Conservation (phyloP, 2,797 vertebrate species). For the Smutsia gigantea region DNA sequence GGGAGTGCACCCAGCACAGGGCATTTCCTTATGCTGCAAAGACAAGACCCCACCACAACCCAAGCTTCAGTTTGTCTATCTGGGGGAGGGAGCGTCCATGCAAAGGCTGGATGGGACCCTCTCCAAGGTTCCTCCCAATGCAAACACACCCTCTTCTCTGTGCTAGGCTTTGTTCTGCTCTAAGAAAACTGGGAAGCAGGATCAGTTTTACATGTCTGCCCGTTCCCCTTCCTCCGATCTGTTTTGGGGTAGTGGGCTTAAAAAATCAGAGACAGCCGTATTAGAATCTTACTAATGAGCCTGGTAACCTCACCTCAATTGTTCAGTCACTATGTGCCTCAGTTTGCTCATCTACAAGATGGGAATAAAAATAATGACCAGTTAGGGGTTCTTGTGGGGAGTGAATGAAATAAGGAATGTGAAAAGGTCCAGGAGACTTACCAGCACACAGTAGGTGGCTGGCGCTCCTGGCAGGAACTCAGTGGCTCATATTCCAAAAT, state of each 20-base stretch:
- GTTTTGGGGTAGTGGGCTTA: not conserved
- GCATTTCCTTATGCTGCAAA: rapidly evolving
- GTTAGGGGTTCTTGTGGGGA: not conserved
- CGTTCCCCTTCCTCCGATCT: not conserved
- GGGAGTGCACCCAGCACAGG: rapidly evolving
- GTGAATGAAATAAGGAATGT: not conserved
- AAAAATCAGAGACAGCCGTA: not conserved
- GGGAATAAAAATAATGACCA: not conserved
- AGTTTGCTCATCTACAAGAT: not conserved
- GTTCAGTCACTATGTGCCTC: not conserved
- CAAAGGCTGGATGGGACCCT: not conserved
- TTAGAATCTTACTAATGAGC: not conserved
- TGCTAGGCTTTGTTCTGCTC: not conserved
- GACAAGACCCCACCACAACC: not conserved
- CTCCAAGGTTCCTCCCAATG: not conserved
- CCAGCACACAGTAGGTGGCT: not conserved
- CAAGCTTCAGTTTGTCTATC: not conserved
- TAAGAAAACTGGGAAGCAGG: not conserved
- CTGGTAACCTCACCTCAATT: not conserved
- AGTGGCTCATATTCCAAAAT: not conserved
- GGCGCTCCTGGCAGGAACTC: not conserved
- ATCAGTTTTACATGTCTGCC: not conserved
- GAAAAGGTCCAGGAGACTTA: not conserved
- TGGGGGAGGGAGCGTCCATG: not conserved
- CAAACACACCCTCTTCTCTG: not conserved